Percentiles rank a stretch among this genome's conserved stretches.
Evolutionary conservation across 2,113 vertebrate species (phyloP).

Genomic region (Hyla sarda): DNA sequence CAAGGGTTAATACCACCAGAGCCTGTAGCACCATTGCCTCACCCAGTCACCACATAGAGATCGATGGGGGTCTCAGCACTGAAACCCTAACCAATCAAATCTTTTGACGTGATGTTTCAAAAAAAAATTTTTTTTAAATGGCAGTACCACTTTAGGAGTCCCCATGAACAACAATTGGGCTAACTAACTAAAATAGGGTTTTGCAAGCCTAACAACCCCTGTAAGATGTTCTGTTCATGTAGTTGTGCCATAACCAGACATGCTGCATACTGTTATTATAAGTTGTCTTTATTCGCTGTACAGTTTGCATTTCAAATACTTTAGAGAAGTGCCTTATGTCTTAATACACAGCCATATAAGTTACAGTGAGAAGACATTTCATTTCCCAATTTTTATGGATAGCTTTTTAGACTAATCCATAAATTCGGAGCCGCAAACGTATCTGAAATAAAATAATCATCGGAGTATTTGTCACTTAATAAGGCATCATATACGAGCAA

Average conservation of each 20-base stretch:
- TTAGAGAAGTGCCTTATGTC: neutral
- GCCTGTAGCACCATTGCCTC: too few species aligned
- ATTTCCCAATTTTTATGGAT: neutral
- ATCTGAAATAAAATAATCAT: constrained; percentile 47
- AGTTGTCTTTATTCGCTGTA: neutral
- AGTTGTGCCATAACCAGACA: neutral
- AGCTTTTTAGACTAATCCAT: constrained; percentile 15
- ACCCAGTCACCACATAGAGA: too few species aligned
- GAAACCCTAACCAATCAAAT: too few species aligned
- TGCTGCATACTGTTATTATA: neutral
- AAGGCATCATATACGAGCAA: constrained; percentile 33
- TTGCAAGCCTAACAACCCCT: too few species aligned
- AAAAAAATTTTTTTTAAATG: too few species aligned
- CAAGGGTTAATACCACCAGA: too few species aligned
- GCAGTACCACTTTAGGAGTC: too few species aligned
- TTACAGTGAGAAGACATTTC: neutral
- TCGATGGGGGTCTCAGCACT: too few species aligned
- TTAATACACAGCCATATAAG: neutral
- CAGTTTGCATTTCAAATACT: neutral
- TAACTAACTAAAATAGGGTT: too few species aligned
- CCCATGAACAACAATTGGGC: too few species aligned
- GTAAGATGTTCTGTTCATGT: neutral
- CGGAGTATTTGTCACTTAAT: constrained; percentile 41
- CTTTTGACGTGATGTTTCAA: too few species aligned
- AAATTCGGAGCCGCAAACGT: neutral